Conservation (phyloP, 2,888 invertebrate genomes). For the Philereme vetulata region DNA sequence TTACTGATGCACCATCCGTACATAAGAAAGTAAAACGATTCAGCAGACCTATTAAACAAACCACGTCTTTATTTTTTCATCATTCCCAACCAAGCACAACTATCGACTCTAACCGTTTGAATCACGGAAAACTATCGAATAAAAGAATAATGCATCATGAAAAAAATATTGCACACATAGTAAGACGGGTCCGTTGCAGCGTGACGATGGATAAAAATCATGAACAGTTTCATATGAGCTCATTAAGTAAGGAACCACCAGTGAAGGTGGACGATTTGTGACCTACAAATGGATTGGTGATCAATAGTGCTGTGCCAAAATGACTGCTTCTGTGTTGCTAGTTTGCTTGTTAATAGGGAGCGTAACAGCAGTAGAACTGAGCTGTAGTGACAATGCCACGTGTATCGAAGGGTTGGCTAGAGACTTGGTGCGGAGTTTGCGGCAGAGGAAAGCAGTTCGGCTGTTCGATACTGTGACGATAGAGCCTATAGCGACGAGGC, state of each 20-base stretch:
- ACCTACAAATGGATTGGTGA: slow-evolving; percentile 78
- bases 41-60: slow-evolving; percentile 61
- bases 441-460: slow-evolving; percentile 79
- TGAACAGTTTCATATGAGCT: slow-evolving; percentile 63
- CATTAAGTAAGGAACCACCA: slow-evolving; percentile 75
- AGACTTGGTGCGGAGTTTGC: slow-evolving; percentile 78
- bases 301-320: slow-evolving; percentile 63
- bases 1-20: slow-evolving; percentile 42
- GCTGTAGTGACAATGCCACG: slow-evolving; percentile 85
- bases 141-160: slow-evolving; percentile 69
- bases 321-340: slow-evolving; percentile 70
- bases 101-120: slow-evolving; percentile 58
- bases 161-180: slow-evolving; percentile 68
- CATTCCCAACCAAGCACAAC: slow-evolving; percentile 45
- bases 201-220: slow-evolving; percentile 80
- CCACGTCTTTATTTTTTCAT: slow-evolving; percentile 45
- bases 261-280: slow-evolving; percentile 68
- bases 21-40: slow-evolving; percentile 76
- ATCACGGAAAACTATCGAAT: slow-evolving; percentile 60
- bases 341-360: slow-evolving; percentile 64
- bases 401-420: slow-evolving; percentile 81
- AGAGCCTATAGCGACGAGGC: slow-evolving; percentile 73
- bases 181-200: slow-evolving; percentile 63
- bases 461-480: slow-evolving; percentile 82
- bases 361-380: slow-evolving; percentile 64